phyloP scores from a whole-genome alignment of 2,888 invertebrate genomes.

The Nemotelus nigrinus region DNA sequence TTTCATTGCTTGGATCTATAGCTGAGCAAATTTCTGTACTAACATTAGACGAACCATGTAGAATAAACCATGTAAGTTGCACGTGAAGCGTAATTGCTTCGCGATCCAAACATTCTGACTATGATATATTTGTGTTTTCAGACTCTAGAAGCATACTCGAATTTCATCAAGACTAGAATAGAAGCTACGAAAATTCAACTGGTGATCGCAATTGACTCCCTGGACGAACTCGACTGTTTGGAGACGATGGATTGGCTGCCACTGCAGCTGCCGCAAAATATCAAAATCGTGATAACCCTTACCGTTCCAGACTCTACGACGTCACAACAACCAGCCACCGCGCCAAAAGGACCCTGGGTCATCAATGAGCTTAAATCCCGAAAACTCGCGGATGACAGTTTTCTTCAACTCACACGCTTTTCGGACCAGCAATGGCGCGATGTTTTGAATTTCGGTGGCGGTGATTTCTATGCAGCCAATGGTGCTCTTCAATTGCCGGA shows the following conservation, averaged over 20 bases:
- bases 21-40: conserved; percentile 80
- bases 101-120: neutral
- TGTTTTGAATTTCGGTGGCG: conserved; percentile 61
- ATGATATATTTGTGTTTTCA: conserved; percentile 59
- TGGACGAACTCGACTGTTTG: conserved; percentile 69
- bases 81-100: neutral
- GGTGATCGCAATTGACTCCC: conserved; percentile 80
- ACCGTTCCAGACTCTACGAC: conserved; percentile 1
- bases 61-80: conserved; percentile 70
- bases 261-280: conserved; percentile 74
- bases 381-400: conserved; percentile 59
- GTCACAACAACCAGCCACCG: too few species aligned
- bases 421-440: conserved; percentile 63
- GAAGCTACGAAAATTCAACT: conserved; percentile 67
- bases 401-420: conserved; percentile 60
- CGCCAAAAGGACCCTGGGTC: conserved; percentile 45
- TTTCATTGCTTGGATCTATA: conserved; percentile 74
- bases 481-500: conserved; percentile 61
- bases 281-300: conserved; percentile 72
- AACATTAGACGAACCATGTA: conserved; percentile 73
- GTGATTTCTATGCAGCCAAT: conserved; percentile 62
- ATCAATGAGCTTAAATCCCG: conserved; percentile 56
- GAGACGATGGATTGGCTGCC: conserved; percentile 81
- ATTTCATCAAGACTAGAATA: conserved; percentile 65
- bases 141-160: conserved; percentile 78